Percentiles rank a stretch among this genome's conserved stretches.
Conservation (phyloP, 2,113 vertebrate species). For the Pachyramphus minor region DNA sequence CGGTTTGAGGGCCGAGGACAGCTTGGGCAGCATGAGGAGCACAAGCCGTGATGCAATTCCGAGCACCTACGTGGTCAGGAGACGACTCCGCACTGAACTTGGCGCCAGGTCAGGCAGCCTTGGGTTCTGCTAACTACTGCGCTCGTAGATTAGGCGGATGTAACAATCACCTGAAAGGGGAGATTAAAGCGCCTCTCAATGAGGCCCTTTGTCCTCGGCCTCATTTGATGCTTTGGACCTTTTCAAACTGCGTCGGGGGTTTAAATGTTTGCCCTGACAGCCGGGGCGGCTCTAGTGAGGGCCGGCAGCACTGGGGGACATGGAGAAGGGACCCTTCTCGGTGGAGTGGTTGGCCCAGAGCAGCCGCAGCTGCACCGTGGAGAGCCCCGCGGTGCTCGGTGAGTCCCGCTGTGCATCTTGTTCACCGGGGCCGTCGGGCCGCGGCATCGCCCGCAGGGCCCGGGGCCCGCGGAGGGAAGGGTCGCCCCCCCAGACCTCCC, state of each 20-base stretch:
- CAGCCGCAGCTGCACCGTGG: background rate
- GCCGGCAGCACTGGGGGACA: background rate
- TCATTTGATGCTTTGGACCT: constrained; percentile 41
- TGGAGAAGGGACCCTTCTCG: constrained; percentile 68
- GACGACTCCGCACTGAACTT: constrained; percentile 20
- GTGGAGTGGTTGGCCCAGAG: constrained; percentile 85
- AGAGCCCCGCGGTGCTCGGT: background rate
- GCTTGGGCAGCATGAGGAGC: background rate
- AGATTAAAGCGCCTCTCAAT: constrained; percentile 57
- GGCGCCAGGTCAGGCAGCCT: constrained; percentile 48
- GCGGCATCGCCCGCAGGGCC: background rate
- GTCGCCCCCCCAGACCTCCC: fast-evolving
- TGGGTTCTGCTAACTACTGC: background rate
- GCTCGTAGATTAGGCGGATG: constrained; percentile 54
- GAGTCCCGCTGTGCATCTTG: background rate
- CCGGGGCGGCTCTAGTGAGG: background rate
- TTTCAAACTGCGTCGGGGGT: background rate
- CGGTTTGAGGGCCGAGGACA: background rate
- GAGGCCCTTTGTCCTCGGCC: constrained; percentile 40
- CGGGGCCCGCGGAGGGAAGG: background rate
- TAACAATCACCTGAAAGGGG: constrained; percentile 60
- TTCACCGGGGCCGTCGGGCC: background rate
- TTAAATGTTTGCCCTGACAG: constrained; percentile 22
- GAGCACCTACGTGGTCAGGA: background rate
- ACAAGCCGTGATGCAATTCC: background rate